Base-by-base conservation (phyloP, 1,140 invertebrate species). In the Condylostylus longicornis region DNA sequence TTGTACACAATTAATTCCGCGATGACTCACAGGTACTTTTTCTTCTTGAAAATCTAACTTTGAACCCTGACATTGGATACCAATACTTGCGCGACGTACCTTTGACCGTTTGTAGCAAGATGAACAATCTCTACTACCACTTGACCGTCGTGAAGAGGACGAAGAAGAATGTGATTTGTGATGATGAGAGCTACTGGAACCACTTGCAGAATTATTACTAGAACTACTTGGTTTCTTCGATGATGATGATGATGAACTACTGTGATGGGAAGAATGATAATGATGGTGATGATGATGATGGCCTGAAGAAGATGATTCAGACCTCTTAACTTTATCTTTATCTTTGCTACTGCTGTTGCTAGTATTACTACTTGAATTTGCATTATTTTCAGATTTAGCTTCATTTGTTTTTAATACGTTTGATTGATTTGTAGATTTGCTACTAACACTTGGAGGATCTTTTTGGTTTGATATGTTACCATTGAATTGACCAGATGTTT, bases 101-200 rank as follows among this genome's bases (percentile, higher is more conserved):
- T 72, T 73, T 9, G 69, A 69, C 22, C 71, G 60, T 45, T 66
- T 70, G 35, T 72, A 69, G 43, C 72, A 74, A n/a, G 64, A 64
- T 10, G 69, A 69, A 42, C 72, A 74, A 33, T 68, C 62, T 21
- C 67, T 63, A 8, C 52, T 62, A 2, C 48, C 50, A n/a, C 50
- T 49, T 2, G 51, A 48, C 5, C 46, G 40, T 4, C 41, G 35
- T 15, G 41, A 47, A 13, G 42, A 42, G 13, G 49, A 45, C 1
- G 51, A 53, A 6, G 52, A 47, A 2, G 50, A 48, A 0, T 44
- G 28, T 2, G 42, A 46, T 1, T 49, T 45, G 33, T 53, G 51
- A 15, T 54, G 44, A 34, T 49, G 47, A 34, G 39, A 43, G 35
- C 35, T 53, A 15, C 42, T 49, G 17, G 19, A 27, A n/a, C 31